Evolutionary conservation across 2,888 invertebrate species (phyloP), one percentile per base, ranked within the genome.

Genomic region (Metacarcinus magister): DNA sequence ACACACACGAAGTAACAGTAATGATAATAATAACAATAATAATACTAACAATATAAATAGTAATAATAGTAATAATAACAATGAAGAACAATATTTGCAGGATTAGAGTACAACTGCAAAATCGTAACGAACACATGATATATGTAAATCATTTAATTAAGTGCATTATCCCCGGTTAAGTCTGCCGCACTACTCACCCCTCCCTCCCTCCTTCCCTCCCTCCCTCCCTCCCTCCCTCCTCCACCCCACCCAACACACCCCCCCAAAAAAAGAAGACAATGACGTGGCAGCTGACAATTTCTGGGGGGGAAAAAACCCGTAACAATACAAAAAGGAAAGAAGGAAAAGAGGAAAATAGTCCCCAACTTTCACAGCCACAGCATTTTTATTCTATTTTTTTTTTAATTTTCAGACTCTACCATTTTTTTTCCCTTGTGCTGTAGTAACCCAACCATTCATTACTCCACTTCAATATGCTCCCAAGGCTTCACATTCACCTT

Each of bases 391-490:
- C 54, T 0, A 16, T 7, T 60, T 60, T 23, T 23, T 67, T 67
- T 67, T 67, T 67, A n/a, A n/a, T 67, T 67, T 10, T 5, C 4
- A 4, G 32, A 82, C 1, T 32, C 32, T 82, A 8, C 28, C 28
- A 28, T 82, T 82, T 28, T 82, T 82, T 32, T 32, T 32, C 10
- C 28, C 67, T n/a, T 67, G 19, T 19, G 82, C 82, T 32, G 13
- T 32, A n/a, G 82, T 82, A 82, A 82, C 82, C 28, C 32, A 32
- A 13, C 82, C 82, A 28, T 82, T 82, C 82, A 82, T 82, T 82
- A 82, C 32, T 23, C 82, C 82, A 32, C 82, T 82, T 82, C 82
- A 82, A 82, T 82, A 82, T 82, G 32, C 82, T 28, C 10, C 5
- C 32, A n/a, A 8, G 82, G 82, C 32, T 82, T 91, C 91, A 2